Conservation (phyloP, 2,797 vertebrate genomes). For the Todus mexicanus region DNA sequence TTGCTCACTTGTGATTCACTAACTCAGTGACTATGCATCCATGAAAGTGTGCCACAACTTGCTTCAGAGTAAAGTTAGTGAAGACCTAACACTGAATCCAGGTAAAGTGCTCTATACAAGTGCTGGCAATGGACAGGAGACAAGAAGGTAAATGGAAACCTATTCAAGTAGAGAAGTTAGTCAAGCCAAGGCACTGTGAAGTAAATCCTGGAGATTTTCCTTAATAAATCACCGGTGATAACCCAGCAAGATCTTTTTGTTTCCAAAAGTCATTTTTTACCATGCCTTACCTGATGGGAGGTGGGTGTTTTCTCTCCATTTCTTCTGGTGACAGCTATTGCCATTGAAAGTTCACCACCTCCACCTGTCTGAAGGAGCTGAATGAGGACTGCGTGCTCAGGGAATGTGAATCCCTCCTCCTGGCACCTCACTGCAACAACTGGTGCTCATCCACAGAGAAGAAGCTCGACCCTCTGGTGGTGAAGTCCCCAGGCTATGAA, state of each 20-base stretch:
- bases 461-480: accelerated
- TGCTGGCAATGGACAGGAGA: background rate
- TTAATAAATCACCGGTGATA: background rate
- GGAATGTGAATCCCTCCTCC: background rate
- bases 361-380: background rate
- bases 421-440: background rate
- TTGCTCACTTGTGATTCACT: background rate
- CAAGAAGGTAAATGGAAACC: background rate
- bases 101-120: background rate
- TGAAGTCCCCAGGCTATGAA: background rate
- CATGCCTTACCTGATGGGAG: background rate
- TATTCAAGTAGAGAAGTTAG: background rate
- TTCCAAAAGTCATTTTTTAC: background rate
- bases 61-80: background rate
- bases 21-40: background rate
- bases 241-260: background rate
- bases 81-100: background rate
- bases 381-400: background rate
- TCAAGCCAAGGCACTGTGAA: background rate
- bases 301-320: background rate
- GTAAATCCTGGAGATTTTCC: background rate
- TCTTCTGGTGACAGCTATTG: background rate
- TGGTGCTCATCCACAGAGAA: background rate
- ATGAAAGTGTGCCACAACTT: background rate
- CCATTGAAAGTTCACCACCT: background rate